Evolutionary conservation across 1,140 invertebrate genomes (phyloP), one percentile per base, ranked within the genome.

Genomic region (Drepana arcuata): DNA sequence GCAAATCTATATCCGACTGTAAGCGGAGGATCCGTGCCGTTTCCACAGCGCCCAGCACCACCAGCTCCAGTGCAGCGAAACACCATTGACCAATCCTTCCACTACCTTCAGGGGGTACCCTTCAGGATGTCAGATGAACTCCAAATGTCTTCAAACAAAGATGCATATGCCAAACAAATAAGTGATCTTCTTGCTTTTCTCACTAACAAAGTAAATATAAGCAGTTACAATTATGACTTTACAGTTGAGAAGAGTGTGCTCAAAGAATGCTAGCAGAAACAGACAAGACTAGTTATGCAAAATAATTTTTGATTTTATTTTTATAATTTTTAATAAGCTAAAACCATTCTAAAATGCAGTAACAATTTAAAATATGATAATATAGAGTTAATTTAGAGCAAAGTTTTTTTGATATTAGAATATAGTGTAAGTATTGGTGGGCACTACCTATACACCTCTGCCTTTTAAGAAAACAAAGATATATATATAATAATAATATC

Each of bases 31-130:
- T 28, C 36, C 1, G n/a, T 35, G 3, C 47, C 55, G 9, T 55
- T 49, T 13, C 62, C 65, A 2, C 41, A 48, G 18, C 56, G 77
- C n/a, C 66, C 68, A 12, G 73, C 66, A 1, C 77, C 74, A 7
- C 50, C 69, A 1, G 32, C 59, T 1, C 64, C 66, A 0, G 29
- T 50, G 5, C 14, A 34, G 11, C 34, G 39, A 21, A 29, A 33
- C 4, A 4, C 26, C 7, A n/a, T 39, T 5, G 70, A 77, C 15
- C 60, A 53, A 34, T 50, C 40, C 0, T 81, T 81, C 34, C 74
- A 81, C 48, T 81, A 81, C 28, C 47, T 81, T 3, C 72, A 81
- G 54, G 77, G 77, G 18, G 77, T 81, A 6, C 77, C 77, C 0
- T 81, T 81, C 30, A 44, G 54, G 0, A 27, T 81, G 34, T 71